Evolutionary conservation across 2,888 invertebrate genomes (phyloP).

Genomic region (Cephus pygmeus): DNA sequence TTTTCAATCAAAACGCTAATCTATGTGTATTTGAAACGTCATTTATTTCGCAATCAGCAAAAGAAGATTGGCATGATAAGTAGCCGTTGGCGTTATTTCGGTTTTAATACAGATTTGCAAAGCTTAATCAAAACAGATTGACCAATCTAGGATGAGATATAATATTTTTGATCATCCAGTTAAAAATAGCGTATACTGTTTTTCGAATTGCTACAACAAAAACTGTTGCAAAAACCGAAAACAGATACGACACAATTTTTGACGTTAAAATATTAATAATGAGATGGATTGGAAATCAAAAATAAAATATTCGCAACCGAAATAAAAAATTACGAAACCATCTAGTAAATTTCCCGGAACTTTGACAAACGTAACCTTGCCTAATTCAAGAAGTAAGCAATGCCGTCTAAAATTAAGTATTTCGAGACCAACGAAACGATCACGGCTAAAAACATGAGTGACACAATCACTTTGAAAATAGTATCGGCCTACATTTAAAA

Average conservation of each 20-base stretch:
- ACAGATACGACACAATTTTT: neutral
- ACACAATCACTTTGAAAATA: neutral
- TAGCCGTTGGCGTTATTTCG: neutral
- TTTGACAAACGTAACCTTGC: neutral
- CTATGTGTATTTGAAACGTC: neutral
- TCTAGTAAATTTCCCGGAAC: neutral
- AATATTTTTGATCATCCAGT: neutral
- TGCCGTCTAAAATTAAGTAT: neutral
- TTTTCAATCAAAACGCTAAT: neutral
- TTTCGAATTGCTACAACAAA: neutral
- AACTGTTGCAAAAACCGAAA: too few species aligned
- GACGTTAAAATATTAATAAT: neutral
- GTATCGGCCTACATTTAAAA: neutral
- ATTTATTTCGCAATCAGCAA: neutral
- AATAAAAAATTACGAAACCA: neutral
- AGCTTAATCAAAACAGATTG: neutral
- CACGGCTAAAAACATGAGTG: neutral
- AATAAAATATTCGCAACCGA: neutral
- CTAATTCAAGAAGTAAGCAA: neutral
- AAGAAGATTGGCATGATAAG: neutral
- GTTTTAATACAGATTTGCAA: neutral
- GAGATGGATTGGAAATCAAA: neutral
- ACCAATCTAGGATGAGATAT: neutral
- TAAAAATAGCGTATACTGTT: neutral
- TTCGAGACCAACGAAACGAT: neutral